Evolutionary conservation across 2,797 vertebrate species (phyloP), one percentile per base, ranked within the genome.

Genomic region (Sebastes miniatus): DNA sequence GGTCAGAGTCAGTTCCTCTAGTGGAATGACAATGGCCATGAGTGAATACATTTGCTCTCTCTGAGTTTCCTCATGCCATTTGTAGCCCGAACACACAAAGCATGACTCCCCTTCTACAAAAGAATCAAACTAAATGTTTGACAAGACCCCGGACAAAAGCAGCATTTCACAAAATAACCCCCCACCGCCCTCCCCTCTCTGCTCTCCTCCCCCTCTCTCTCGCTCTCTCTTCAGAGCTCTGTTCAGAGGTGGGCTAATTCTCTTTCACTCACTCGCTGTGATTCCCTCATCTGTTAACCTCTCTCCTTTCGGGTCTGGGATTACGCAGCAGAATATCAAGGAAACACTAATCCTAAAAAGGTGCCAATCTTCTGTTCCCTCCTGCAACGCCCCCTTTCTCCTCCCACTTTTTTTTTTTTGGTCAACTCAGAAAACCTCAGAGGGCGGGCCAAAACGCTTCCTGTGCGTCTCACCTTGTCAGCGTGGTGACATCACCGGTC

Each of bases 281-380:
- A 83, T 77, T 89, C 86, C 80, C 71, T 93, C 83, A 88, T 95
- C 90, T 85, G 89, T 93, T 91, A 93, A 93, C 92, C 93, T 93
- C 91, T 81, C 85, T 52, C 50, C 14, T 59, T 88, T 88, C 87
- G 24, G 71, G 47, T 63, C 76, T 59, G 79, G 92, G 95, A 95
- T 96, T 95, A 95, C 91, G 56, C 73, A 78, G 85, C 88, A 90
- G 92, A 94, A 93, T 90, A 94, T 94, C 90, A 93, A 92, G 90
- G 87, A 91, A 89, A 93, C 92, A 87, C 92, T 95, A 95, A 96
- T 95, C 95, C 94, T 85, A 94, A 68, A 92, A 94, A 94, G 88
- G 87, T 93, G 92, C 79, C 92, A 91, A 92, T 94, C 91, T 84
- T 78, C 81, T 63, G 81, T 25, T 73, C 72, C 72, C 75, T 73